Evolutionary conservation across 2,888 invertebrate species (phyloP), one percentile per base, ranked within the genome.

Genomic region (Amphipyra berbera): DNA sequence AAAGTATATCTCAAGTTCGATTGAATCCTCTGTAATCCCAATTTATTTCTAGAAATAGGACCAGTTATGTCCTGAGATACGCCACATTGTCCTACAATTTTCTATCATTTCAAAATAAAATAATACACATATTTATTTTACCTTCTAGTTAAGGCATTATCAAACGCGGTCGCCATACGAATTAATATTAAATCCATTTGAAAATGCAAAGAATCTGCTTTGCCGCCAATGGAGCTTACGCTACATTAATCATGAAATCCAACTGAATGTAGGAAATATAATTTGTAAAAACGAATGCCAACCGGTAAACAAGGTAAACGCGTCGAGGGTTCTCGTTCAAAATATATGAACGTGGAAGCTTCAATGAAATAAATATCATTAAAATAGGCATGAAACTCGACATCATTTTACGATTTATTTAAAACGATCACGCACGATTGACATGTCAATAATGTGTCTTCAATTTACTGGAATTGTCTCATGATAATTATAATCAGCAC

Each of bases 401-500:
- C 14, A 14, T 9, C 35, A 30, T 67, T 76, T 61, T 40, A 37
- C 2, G 9, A 30, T 55, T 38, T 15, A 45, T 50, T 42, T 61
- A 41, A 33, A 55, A 15, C 14, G 10, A 40, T n/a, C 46, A 53
- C 57, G 48, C 66, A 78, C 21, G 33, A 42, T 41, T 53, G 27
- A 33, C 14, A 64, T 64, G 21, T 56, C n/a, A 47, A 13, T 54
- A 61, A 52, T 47, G 30, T 55, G 35, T 44, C 49, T 46, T 64
- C 15, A 42, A 63, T 8, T 58, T 49, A 58, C 37, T 56, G 58
- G 42, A 63, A 59, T 75, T 55, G 27, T 42, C 38, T 50, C 45
- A 50, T 52, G n/a, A 30, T n/a, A 49, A 41, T 45, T 6, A 40
- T 37, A 1, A 37, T 8, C 37, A 48, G 37, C 30, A 72, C 27